These are phyloP conservation scores for Epinephelus malabaricus DNA, from an alignment of 2,797 vertebrate species.

Conservation along the genomic window DNA sequence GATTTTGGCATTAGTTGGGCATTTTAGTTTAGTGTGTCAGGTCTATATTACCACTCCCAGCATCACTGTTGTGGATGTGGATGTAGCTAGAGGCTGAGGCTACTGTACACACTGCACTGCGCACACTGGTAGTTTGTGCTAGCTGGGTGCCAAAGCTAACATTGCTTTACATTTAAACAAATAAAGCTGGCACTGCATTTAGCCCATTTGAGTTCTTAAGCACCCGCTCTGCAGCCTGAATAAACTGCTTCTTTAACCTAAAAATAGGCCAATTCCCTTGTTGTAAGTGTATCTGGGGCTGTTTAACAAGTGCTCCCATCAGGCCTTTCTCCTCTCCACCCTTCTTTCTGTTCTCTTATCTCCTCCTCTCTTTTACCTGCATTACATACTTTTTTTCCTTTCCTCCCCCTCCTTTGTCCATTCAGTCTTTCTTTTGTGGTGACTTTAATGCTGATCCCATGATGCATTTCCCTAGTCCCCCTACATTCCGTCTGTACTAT, in stretches of 20 bases:
- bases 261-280: slow-evolving; percentile 29
- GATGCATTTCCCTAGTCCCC: slow-evolving; percentile 19
- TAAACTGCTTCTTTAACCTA: slow-evolving; percentile 10
- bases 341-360: slow-evolving; percentile 32
- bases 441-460: slow-evolving; percentile 33
- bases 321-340: slow-evolving; percentile 16
- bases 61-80: background rate
- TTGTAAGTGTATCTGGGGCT: slow-evolving; percentile 27
- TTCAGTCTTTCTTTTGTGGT: slow-evolving; percentile 33
- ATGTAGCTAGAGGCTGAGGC: background rate
- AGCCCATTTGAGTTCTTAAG: slow-evolving; percentile 17
- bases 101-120: background rate
- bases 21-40: background rate
- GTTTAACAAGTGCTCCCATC: slow-evolving; percentile 63
- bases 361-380: slow-evolving; percentile 41
- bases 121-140: background rate
- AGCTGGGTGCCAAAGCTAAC: slow-evolving; percentile 5
- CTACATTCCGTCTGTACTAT: slow-evolving; percentile 25
- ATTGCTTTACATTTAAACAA: slow-evolving; percentile 19
- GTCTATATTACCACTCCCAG: background rate
- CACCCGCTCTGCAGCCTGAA: slow-evolving; percentile 11
- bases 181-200: slow-evolving; percentile 11
- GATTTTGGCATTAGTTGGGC: background rate
- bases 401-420: slow-evolving; percentile 42
- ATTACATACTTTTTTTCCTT: slow-evolving; percentile 32